Conservation (phyloP, 2,113 vertebrate genomes). For the Centropus unirufus region DNA sequence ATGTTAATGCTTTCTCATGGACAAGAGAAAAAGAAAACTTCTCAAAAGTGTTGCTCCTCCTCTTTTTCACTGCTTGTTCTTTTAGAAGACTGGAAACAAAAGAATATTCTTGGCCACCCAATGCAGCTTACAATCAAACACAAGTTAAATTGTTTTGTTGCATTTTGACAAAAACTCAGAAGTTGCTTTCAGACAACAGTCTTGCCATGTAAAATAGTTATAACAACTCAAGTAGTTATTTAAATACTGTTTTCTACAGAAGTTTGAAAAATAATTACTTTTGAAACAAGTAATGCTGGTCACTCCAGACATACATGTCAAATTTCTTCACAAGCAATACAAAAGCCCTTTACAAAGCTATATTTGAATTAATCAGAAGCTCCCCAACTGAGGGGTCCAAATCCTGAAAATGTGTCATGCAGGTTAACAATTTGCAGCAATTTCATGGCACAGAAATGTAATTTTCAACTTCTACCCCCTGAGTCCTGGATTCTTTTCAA, state of each 20-base stretch:
- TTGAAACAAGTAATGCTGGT: not conserved
- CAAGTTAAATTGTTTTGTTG: not conserved
- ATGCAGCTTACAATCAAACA: not conserved
- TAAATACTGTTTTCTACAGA: not conserved
- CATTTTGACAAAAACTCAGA: not conserved
- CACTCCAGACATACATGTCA: not conserved
- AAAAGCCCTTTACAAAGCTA: not conserved
- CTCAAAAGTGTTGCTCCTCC: not conserved
- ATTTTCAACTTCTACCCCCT: not conserved
- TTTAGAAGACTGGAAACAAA: not conserved
- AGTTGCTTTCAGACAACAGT: not conserved
- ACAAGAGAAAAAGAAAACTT: not conserved
- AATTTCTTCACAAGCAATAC: not conserved
- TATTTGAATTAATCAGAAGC: not conserved
- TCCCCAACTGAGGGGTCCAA: not conserved
- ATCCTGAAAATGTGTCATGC: not conserved
- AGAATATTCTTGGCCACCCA: not conserved
- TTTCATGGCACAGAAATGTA: not conserved
- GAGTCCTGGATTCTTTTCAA: not conserved
- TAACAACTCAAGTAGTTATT: not conserved
- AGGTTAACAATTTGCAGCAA: not conserved
- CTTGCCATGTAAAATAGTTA: not conserved
- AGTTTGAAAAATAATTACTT: not conserved
- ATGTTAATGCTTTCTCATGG: not conserved
- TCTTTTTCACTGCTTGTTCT: not conserved